Evolutionary conservation across 2,113 vertebrate genomes (phyloP), one percentile per base, ranked within the genome.

Genomic region (Dicentrarchus labrax): DNA sequence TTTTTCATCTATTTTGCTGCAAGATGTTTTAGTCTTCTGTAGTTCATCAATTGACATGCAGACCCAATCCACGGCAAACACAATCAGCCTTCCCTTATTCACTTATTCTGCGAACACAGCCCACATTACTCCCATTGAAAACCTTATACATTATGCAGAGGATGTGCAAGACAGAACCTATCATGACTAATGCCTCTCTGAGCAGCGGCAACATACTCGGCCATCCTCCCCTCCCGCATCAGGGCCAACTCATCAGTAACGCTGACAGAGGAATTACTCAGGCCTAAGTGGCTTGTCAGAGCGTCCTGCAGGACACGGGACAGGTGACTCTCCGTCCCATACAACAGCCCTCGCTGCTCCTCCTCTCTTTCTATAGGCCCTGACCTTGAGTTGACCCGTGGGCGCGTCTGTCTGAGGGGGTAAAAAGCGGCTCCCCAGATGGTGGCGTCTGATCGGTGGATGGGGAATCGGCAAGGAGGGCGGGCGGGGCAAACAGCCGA

Each of bases 201-300:
- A 82, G 64, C 39, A 16, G 30, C 15, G 72, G 10, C 21, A 39
- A 45, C 45, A 1, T 5, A 48, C 56, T 68, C 61, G 41, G 56
- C 73, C 81, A 53, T 39, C 60, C 64, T 82, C 66, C 60, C 75
- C 22, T 51, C 54, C 53, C 47, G 72, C n/a, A 17, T 73, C 76
- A 56, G 77, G 76, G 51, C 78, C 54, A 5, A 38, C 79, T 90
- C 91, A 91, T 92, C 88, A 82, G 81, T 91, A 89, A 88, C 78
- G 1, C 70, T 79, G 87, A 85, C 89, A 77, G 83, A 86, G 74
- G 80, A 82, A 93, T 93, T 88, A 91, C 79, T 92, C 91, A 91
- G 54, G 66, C 50, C 89, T 91, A 92, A 93, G 85, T 91, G 91
- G 90, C 79, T 76, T 93, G 92, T 92, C 91, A 89, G 61, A 53